phyloP scores from a whole-genome alignment of 2,113 vertebrate genomes.

The Plectropomus leopardus region DNA sequence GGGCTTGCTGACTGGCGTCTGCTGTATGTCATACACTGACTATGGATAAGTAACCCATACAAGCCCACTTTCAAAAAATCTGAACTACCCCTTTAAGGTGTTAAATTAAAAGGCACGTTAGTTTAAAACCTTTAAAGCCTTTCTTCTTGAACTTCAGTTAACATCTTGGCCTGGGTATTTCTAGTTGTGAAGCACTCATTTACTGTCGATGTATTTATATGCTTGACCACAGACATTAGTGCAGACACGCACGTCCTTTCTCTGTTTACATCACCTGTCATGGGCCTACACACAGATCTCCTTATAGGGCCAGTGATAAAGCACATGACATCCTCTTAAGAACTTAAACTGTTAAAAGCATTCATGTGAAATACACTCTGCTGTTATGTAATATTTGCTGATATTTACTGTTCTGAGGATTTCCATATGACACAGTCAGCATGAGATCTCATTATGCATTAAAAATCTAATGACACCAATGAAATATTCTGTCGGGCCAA shows the following conservation, averaged over 20 bases:
- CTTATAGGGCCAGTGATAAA: neutral
- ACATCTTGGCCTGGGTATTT: too few species aligned
- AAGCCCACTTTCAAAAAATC: too few species aligned
- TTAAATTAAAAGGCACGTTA: too few species aligned
- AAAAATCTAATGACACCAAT: constrained; percentile 3
- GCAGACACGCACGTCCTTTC: neutral
- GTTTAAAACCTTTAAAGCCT: too few species aligned
- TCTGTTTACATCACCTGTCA: neutral
- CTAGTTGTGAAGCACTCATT: too few species aligned
- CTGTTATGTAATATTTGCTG: constrained; percentile 37
- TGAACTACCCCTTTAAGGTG: too few species aligned
- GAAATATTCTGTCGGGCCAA: constrained; percentile 39
- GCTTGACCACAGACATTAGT: neutral
- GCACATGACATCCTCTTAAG: neutral
- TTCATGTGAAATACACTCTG: constrained; percentile 4
- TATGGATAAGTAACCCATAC: too few species aligned
- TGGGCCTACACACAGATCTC: constrained; percentile 15
- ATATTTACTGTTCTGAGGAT: constrained; percentile 23
- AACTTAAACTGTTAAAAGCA: constrained; percentile 24
- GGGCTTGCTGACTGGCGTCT: too few species aligned
- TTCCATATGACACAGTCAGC: constrained; percentile 1
- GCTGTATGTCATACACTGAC: too few species aligned
- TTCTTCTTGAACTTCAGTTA: too few species aligned
- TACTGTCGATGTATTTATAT: too few species aligned
- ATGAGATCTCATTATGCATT: constrained; percentile 22